phyloP scores from a whole-genome alignment of 30 jellyfish, hydroid and myxozoan genomes.

The Morbakka virulenta region DNA sequence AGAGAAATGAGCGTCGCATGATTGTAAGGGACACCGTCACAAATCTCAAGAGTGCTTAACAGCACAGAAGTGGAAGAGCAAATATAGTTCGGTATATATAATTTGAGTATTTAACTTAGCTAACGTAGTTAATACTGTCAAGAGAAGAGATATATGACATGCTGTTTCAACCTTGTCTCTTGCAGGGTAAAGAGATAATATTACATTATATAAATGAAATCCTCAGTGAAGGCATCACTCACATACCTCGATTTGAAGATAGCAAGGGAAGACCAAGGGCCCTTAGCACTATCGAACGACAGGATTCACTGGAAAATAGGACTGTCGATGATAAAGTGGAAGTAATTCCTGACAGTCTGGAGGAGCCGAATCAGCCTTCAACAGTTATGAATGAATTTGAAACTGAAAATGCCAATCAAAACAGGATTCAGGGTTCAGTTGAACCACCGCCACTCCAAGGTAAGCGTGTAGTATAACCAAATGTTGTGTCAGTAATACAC shows the following conservation, averaged over 20 bases:
- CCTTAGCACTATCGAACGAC: constrained; percentile 67
- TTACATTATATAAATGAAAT: constrained; percentile 63
- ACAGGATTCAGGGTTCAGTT: constrained; percentile 47
- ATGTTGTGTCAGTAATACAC: too few relatives aligned
- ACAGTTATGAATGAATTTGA: constrained; percentile 28
- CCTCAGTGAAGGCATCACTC: constrained; percentile 65
- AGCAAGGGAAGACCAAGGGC: constrained; percentile 87
- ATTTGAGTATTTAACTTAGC: too few relatives aligned
- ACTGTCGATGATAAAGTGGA: constrained; percentile 24
- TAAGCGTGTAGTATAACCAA: too few relatives aligned
- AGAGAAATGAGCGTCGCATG: too few relatives aligned
- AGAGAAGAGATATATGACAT: too few relatives aligned
- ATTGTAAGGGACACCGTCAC: too few relatives aligned
- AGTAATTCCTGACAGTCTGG: constrained; percentile 36
- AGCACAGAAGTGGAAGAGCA: too few relatives aligned
- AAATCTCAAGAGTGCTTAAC: too few relatives aligned
- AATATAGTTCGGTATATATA: too few relatives aligned
- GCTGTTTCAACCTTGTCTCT: too few relatives aligned
- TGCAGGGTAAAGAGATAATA: constrained; percentile 88
- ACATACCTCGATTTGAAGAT: constrained; percentile 66
- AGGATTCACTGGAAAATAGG: constrained; percentile 51
- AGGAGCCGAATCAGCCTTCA: constrained; percentile 33
- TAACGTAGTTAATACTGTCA: too few relatives aligned
- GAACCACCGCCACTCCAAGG: constrained; percentile 99
- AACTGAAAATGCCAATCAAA: constrained; percentile 22